phyloP scores from a whole-genome alignment of 2,113 vertebrate species.

The Muntiacus muntjak region DNA sequence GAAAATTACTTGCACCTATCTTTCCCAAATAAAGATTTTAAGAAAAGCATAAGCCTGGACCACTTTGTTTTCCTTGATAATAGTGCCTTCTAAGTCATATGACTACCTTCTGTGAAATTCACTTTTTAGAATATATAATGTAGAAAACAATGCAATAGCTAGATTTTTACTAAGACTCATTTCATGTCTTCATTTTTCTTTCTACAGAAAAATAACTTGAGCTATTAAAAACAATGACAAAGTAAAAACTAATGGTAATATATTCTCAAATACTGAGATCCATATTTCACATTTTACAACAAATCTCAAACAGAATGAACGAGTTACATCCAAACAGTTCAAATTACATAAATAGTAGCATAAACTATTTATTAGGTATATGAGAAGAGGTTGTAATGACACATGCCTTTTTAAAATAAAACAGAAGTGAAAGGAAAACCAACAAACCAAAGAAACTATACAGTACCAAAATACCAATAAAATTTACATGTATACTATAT shows the following conservation, averaged over 20 bases:
- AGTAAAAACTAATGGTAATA: neutral
- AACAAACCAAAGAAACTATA: neutral
- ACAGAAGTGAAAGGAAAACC: neutral
- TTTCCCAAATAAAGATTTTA: neutral
- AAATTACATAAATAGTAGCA: neutral
- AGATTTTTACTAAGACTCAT: neutral
- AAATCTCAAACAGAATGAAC: neutral
- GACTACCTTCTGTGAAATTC: neutral
- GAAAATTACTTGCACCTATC: neutral
- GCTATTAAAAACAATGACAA: neutral
- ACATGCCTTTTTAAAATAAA: neutral
- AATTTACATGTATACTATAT: neutral
- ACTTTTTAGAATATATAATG: neutral
- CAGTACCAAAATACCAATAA: neutral
- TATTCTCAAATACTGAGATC: neutral
- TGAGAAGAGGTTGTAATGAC: neutral
- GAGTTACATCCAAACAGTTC: neutral
- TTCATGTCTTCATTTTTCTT: neutral
- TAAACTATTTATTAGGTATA: neutral
- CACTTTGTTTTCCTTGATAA: neutral
- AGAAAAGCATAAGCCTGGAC: neutral
- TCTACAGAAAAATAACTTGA: neutral
- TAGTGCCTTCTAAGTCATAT: neutral
- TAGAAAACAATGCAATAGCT: neutral
- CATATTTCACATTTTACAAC: neutral